Base-by-base conservation (phyloP, 2,888 invertebrate species). In the Drosophila lutescens region DNA sequence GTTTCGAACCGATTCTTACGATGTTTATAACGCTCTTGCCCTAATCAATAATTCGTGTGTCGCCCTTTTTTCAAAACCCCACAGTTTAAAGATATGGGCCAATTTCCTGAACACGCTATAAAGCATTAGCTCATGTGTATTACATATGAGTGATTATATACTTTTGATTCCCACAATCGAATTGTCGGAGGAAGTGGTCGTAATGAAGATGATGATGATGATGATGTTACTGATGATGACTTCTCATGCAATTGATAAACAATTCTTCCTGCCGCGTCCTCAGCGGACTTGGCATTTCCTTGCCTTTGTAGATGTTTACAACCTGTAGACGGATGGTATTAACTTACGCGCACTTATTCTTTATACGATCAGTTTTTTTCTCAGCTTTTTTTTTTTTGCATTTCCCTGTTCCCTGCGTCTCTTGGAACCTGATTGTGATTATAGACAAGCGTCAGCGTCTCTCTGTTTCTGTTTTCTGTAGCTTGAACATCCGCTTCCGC, bases 401-500 rank as follows among this genome's bases (percentile, higher is more conserved):
- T 66, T 66, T 66, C 67, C 67, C 66, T 61, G 61, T 71, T 68
- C 69, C 69, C 70, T 67, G 68, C 30, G 30, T n/a, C 26, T 20
- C 41, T 54, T 23, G 80, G 74, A 86, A 89, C 90, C 90, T 88
- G 90, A 89, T 90, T 90, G 83, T 85, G 83, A 88, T 90, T 90
- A 89, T 90, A 88, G 86, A 87, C 86, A 80, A 70, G 46, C 58
- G 63, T 76, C 67, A 81, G 68, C 43, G 71, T 65, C 49, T 66
- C 63, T 59, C 61, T 43, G 53, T 40, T 38, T 50, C 58, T 76
- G 72, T 56, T 70, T 79, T 54, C 55, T 73, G 58, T 41, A n/a
- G 74, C 88, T 89, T 79, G 81, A 86, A 90, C 90, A 90, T 90
- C 90, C 90, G 90, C 90, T 90, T 90, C 90, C 90, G 90, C 90